phyloP scores from a whole-genome alignment of 2,888 invertebrate genomes.

The Sinhomidia bicolor region DNA sequence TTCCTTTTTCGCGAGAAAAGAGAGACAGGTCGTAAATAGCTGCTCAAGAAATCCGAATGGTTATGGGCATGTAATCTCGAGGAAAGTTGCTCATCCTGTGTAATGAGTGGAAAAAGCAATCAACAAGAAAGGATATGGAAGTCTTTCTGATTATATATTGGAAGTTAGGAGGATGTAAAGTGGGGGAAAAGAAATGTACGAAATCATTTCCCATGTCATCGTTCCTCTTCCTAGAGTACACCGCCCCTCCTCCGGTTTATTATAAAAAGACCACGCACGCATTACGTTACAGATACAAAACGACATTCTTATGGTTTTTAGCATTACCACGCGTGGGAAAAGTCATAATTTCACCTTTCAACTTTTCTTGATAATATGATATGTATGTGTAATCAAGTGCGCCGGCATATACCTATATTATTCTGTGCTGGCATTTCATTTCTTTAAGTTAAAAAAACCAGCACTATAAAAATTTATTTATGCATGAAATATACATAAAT shows the following conservation, averaged over 20 bases:
- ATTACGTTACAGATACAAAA: neutral
- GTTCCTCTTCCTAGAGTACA: neutral
- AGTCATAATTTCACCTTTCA: too few species aligned
- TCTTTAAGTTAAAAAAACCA: too few species aligned
- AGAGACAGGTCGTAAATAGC: conserved; percentile 2
- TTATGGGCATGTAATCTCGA: conserved; percentile 29
- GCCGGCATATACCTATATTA: neutral
- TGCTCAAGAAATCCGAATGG: conserved; percentile 22
- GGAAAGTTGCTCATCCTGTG: conserved; percentile 70
- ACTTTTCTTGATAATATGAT: neutral
- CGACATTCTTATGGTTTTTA: neutral
- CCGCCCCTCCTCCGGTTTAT: neutral
- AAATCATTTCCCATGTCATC: conserved; percentile 19
- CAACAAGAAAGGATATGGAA: conserved; percentile 68
- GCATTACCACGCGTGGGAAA: too few species aligned
- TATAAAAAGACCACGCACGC: neutral
- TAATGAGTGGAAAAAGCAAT: conserved; percentile 78
- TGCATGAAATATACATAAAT: too few species aligned
- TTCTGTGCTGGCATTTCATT: too few species aligned
- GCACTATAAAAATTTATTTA: too few species aligned
- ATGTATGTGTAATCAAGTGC: neutral
- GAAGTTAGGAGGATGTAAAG: neutral
- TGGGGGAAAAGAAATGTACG: neutral
- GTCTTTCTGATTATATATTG: conserved; percentile 49
- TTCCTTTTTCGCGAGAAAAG: neutral